Percentiles rank a stretch among this genome's conserved stretches.
phyloP scores from a whole-genome alignment of 2,888 invertebrate species.

The Strigamia transsilvanica region DNA sequence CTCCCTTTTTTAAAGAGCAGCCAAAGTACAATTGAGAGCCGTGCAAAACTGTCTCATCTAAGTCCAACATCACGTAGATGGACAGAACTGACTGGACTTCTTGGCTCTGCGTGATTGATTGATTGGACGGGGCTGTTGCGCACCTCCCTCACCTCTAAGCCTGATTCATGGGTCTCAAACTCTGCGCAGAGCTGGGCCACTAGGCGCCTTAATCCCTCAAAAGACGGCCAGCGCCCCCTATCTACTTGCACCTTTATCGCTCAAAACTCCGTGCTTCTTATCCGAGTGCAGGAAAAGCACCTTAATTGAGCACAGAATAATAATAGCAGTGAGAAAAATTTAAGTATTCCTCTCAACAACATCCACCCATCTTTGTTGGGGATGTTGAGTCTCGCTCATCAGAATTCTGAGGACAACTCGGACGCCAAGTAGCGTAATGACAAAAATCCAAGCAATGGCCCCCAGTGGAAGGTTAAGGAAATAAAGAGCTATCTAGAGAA shows the following conservation, averaged over 20 bases:
- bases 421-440: constrained; percentile 41
- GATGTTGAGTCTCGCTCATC: constrained; percentile 23
- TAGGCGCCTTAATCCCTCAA: constrained; percentile 26
- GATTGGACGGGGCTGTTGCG: constrained; percentile 30
- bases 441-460: constrained; percentile 44
- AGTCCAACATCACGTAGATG: constrained; percentile 30
- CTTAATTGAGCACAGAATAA: constrained; percentile 17
- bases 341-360: constrained; percentile 26
- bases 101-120: constrained; percentile 30
- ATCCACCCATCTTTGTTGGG: neutral
- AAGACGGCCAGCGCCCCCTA: constrained; percentile 30
- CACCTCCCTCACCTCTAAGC: constrained; percentile 24
- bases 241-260: constrained; percentile 21
- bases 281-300: constrained; percentile 1
- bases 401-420: constrained; percentile 45
- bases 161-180: constrained; percentile 30
- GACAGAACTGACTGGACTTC: constrained; percentile 30
- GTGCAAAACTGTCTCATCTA: constrained; percentile 20
- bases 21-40: neutral
- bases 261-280: constrained; percentile 21
- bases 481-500: constrained; percentile 26
- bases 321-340: constrained; percentile 21
- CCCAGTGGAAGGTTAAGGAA: constrained; percentile 30
- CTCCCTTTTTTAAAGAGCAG: constrained; percentile 13
- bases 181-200: constrained; percentile 30